Base-by-base conservation (phyloP, 92 coral and sea anemone genomes). In the Palythoa grandis region DNA sequence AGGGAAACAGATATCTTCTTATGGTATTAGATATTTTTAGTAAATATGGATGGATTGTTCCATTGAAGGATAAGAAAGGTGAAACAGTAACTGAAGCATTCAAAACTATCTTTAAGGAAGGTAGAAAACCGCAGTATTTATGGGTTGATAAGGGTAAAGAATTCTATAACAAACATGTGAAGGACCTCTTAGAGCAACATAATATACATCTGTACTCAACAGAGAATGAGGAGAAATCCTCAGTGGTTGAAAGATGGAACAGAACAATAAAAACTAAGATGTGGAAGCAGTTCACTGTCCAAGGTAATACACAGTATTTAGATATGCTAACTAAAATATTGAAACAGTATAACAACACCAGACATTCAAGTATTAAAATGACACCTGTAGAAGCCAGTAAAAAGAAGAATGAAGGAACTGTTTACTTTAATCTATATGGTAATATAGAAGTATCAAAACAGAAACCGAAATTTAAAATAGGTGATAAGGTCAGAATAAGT, bases 71-170 rank as follows among this genome's bases (percentile, higher is more conserved):
- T 68, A 88, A 88, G 57, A 88, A 84, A 60, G 91, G 91, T 22
- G 92, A 89, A 89, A 47, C 90, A 11, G 90, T 89, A 23, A 20
- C 82, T 24, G 66, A 89, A 23, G 86, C 86, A 25, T 87, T 89
- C 35, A 76, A 71, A 70, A 53, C 74, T 7, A 86, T 89, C 47
- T 89, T 88, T 88, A 88, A 88, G 71, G 91, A 88, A 67, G 91
- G 91, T 20, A 74, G 88, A 88, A 84, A 73, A 83, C 91, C 91
- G 48, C 76, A 83, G 74, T 88, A 88, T 84, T 65, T 88, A 48
- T 88, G 88, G 91, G 88, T 84, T 74, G 91, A 88, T 76, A 88
- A 88, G 25, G 91, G 88, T 38, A 88, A 88, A 56, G 91, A 88
- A 60, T 88, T 35, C 72, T 88, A 88, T 66, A 88, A 88, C 72